Evolutionary conservation across 2,888 invertebrate genomes (phyloP).

Genomic region (Tanytarsus gracilentus): DNA sequence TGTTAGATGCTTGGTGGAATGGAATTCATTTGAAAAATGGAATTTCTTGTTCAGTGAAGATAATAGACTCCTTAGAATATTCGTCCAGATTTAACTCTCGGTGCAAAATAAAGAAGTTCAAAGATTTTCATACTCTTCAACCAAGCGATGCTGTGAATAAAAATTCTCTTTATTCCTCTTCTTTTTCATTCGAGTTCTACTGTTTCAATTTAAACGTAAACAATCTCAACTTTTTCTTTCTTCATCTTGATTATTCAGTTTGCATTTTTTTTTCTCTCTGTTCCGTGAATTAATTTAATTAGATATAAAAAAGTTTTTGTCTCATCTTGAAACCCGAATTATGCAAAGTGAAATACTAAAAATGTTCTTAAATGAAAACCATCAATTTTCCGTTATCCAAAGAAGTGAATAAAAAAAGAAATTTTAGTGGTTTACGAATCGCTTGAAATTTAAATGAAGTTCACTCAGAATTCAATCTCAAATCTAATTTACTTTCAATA

Average conservation of each 20-base stretch:
- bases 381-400: background rate
- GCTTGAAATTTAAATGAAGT: no score
- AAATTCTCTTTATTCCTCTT: background rate
- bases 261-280: no score
- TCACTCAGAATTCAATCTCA: no score
- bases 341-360: conserved; percentile 11
- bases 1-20: no score
- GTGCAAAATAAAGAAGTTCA: background rate
- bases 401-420: background rate
- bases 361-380: background rate
- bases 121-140: background rate
- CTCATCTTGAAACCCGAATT: background rate
- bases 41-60: no score
- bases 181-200: no score
- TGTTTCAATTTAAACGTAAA: background rate
- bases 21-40: no score
- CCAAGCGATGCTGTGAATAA: background rate
- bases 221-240: background rate
- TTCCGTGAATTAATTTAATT: conserved; percentile 12
- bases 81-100: no score
- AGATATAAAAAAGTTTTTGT: background rate
- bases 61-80: no score
- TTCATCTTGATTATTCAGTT: conserved; percentile 3
- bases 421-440: no score
- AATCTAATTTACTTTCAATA: no score